These are phyloP conservation scores for Dicerorhinus sumatrensis DNA, from an alignment of 2,113 vertebrate genomes.

Conservation along the genomic window DNA sequence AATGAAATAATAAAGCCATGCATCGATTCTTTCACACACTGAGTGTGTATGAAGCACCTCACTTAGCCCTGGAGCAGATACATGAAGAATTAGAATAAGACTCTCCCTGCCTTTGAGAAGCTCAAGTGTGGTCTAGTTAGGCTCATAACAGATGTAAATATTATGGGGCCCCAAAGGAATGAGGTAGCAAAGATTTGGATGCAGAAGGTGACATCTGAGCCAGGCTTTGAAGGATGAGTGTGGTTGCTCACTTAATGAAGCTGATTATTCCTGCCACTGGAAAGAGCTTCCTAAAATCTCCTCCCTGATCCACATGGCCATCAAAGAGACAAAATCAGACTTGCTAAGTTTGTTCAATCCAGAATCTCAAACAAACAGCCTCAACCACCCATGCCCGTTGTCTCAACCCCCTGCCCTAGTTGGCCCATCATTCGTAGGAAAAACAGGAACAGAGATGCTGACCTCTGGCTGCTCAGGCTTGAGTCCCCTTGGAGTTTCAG, in stretches of 20 bases:
- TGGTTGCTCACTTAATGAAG: background rate
- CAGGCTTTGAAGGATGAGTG: background rate
- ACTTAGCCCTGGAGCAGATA: background rate
- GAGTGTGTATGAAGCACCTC: background rate
- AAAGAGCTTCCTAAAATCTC: conserved; percentile 30
- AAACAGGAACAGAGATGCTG: conserved; percentile 55
- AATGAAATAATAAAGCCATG: background rate
- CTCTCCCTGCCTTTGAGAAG: conserved; percentile 17
- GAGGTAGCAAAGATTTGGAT: background rate
- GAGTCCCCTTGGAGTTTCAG: background rate
- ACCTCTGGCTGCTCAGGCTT: background rate
- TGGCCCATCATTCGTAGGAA: background rate
- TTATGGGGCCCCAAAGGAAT: background rate
- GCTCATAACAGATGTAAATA: background rate
- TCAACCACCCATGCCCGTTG: background rate
- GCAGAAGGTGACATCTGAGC: background rate
- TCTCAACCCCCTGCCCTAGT: background rate
- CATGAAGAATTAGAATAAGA: background rate
- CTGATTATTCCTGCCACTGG: conserved; percentile 13
- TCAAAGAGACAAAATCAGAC: conserved; percentile 7
- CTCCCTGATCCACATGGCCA: background rate
- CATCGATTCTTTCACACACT: background rate
- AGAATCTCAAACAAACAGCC: background rate
- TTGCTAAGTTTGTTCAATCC: background rate
- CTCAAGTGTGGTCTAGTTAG: background rate